Conservation (phyloP, 2,888 invertebrate genomes). For the Cheilosia scutellata region DNA sequence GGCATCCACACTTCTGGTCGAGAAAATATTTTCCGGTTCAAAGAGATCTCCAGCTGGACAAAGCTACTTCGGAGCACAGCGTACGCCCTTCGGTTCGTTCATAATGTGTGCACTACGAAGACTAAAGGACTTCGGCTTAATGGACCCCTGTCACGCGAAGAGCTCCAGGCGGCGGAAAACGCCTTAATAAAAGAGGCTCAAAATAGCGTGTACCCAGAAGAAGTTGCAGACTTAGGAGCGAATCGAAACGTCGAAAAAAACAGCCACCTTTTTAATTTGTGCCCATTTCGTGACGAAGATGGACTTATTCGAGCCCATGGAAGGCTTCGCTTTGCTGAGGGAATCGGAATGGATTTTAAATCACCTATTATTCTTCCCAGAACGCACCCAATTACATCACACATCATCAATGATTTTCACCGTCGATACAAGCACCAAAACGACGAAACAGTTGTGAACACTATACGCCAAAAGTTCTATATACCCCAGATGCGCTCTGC, state of each 20-base stretch:
- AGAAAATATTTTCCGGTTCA: not conserved
- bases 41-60: too few species aligned
- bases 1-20: not conserved
- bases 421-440: conserved; percentile 18
- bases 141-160: not conserved
- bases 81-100: not conserved
- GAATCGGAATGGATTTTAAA: not conserved
- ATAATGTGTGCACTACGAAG: not conserved
- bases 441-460: conserved; percentile 20
- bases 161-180: not conserved
- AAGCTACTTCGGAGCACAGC: not conserved
- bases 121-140: not conserved
- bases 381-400: not conserved
- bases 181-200: not conserved
- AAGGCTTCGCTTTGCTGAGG: not conserved
- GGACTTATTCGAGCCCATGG: conserved; percentile 5
- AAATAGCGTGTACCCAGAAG: not conserved
- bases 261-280: not conserved
- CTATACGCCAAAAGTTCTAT: not conserved
- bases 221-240: not conserved
- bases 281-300: not conserved
- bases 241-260: not conserved
- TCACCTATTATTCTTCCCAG: conserved; percentile 22
- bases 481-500: conserved; percentile 13
- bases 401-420: conserved; percentile 9